These are phyloP conservation scores for Carcharodon carcharias DNA, from an alignment of 2,797 vertebrate species.

Conservation along the genomic window DNA sequence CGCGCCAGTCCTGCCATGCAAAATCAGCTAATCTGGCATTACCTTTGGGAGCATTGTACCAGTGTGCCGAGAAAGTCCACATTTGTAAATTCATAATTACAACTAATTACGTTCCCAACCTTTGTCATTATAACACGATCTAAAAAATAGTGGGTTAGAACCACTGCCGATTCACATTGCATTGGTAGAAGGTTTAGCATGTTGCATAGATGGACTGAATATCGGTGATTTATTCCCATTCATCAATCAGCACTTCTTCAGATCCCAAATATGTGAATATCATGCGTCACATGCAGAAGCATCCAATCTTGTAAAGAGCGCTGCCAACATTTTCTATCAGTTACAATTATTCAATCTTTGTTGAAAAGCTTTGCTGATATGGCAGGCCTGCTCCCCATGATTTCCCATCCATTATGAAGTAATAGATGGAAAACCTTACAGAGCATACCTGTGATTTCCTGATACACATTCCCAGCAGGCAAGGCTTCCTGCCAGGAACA, in stretches of 20 bases:
- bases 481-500: not conserved
- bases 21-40: not conserved
- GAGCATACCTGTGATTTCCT: not conserved
- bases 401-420: not conserved
- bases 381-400: not conserved
- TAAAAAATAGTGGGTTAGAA: not conserved
- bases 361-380: constrained; percentile 4
- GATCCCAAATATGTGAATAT: not conserved
- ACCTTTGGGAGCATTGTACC: too few relatives aligned
- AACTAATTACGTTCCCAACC: not conserved
- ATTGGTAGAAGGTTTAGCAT: not conserved
- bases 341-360: not conserved
- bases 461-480: not conserved
- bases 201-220: not conserved
- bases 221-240: not conserved
- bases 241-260: not conserved
- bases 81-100: not conserved
- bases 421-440: not conserved
- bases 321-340: not conserved
- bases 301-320: not conserved
- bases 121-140: not conserved
- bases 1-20: not conserved
- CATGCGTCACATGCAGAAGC: not conserved
- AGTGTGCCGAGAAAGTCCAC: not conserved
- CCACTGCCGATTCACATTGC: not conserved